Conservation (phyloP, 2,113 vertebrate species). For the Strigops habroptila region DNA sequence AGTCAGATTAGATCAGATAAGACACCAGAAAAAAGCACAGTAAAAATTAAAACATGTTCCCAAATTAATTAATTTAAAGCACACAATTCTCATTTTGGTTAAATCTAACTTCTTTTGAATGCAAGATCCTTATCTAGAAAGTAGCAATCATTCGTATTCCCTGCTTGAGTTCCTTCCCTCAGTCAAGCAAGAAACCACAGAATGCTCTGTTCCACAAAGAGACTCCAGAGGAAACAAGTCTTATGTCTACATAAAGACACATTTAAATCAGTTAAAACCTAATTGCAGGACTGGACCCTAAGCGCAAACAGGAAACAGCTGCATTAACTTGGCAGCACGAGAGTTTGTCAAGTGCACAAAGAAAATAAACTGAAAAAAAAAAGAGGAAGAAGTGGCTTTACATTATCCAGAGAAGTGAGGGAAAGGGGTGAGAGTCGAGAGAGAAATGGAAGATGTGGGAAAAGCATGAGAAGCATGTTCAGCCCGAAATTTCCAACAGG, state of each 20-base stretch:
- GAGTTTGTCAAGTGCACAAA: neutral
- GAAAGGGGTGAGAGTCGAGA: neutral
- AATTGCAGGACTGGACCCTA: neutral
- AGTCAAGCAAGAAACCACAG: neutral
- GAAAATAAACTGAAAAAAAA: neutral
- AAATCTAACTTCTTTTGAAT: neutral
- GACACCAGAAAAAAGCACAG: neutral
- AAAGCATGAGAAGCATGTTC: neutral
- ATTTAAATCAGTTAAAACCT: neutral
- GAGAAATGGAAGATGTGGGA: neutral
- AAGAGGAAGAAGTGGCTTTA: neutral
- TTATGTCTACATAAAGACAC: neutral
- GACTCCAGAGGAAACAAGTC: neutral
- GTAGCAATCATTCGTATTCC: neutral
- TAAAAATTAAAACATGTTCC: neutral
- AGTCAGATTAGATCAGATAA: neutral
- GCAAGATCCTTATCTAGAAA: neutral
- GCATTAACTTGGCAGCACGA: neutral
- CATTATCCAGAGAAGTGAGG: neutral
- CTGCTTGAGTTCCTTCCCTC: neutral
- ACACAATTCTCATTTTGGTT: neutral
- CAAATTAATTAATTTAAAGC: neutral
- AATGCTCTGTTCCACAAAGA: neutral
- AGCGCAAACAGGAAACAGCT: neutral
- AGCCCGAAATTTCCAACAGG: neutral